Evolutionary conservation across 2,888 invertebrate genomes (phyloP).

Genomic region (Hofmannophila pseudospretella): DNA sequence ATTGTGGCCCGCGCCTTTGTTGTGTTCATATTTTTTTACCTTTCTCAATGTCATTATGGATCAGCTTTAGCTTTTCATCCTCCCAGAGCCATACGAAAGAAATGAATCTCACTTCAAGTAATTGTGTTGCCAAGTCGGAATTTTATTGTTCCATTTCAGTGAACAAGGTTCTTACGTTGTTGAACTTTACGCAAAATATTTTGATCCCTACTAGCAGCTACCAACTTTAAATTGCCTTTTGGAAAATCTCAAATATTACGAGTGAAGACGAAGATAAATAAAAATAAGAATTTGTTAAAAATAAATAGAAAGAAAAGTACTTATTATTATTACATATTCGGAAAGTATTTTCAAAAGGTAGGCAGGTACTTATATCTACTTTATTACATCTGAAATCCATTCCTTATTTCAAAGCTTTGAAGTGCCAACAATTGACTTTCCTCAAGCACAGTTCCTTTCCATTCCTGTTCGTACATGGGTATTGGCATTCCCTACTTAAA

Average conservation of each 20-base stretch:
- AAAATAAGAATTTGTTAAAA: neutral
- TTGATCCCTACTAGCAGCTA: constrained; percentile 28
- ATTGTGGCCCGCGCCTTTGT: neutral
- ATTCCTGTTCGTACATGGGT: too few relatives aligned
- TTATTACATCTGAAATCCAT: too few relatives aligned
- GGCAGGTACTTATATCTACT: too few relatives aligned
- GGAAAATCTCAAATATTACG: constrained; percentile 21
- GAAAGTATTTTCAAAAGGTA: constrained; percentile 9
- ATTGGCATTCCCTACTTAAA: too few relatives aligned
- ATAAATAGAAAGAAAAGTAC: too few relatives aligned
- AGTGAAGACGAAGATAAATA: neutral
- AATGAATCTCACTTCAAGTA: constrained; percentile 27
- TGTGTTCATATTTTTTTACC: neutral
- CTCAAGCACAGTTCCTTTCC: too few relatives aligned
- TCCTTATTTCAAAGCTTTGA: too few relatives aligned
- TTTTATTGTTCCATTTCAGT: constrained; percentile 34
- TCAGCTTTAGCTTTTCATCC: neutral
- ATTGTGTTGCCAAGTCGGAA: constrained; percentile 17
- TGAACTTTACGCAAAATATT: constrained; percentile 19
- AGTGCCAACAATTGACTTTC: too few relatives aligned
- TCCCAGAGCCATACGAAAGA: constrained; percentile 23
- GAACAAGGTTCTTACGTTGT: constrained; percentile 29
- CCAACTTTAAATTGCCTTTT: constrained; percentile 41
- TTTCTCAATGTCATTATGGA: neutral
- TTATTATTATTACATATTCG: too few relatives aligned